phyloP scores from a whole-genome alignment of 2,113 vertebrate genomes.

The Shinisaurus crocodilurus region DNA sequence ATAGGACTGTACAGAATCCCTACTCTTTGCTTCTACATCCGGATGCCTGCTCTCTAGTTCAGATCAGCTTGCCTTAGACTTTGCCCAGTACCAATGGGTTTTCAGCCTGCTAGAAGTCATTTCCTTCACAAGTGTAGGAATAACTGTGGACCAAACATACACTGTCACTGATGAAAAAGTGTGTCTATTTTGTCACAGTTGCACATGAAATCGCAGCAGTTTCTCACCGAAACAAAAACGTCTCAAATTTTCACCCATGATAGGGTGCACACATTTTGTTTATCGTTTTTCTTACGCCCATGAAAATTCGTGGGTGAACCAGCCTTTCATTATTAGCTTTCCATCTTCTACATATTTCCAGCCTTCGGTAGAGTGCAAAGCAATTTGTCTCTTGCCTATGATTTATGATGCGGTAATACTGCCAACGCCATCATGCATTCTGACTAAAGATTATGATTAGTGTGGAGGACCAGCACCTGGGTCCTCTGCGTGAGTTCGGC shows the following conservation, averaged over 20 bases:
- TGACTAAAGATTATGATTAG: conserved; percentile 61
- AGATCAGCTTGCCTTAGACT: neutral
- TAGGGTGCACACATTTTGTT: neutral
- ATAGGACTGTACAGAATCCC: neutral
- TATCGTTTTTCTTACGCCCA: neutral
- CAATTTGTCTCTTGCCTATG: conserved; percentile 61
- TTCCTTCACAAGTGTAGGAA: neutral
- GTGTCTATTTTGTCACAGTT: neutral
- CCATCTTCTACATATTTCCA: conserved; percentile 19
- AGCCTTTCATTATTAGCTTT: conserved; percentile 53
- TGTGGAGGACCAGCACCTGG: no score
- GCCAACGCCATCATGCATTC: conserved; percentile 49
- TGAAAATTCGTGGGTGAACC: neutral
- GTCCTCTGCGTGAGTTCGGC: no score
- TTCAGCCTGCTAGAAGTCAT: neutral
- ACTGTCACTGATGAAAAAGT: neutral
- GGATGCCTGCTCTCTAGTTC: neutral
- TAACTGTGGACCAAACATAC: neutral
- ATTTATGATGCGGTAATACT: conserved; percentile 49
- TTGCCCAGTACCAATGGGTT: neutral
- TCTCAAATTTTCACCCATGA: neutral
- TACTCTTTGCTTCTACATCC: neutral
- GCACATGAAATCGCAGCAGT: neutral
- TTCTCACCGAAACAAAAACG: neutral
- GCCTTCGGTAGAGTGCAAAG: conserved; percentile 35